phyloP scores from a whole-genome alignment of 2,797 vertebrate species.

The Trachurus trachurus region DNA sequence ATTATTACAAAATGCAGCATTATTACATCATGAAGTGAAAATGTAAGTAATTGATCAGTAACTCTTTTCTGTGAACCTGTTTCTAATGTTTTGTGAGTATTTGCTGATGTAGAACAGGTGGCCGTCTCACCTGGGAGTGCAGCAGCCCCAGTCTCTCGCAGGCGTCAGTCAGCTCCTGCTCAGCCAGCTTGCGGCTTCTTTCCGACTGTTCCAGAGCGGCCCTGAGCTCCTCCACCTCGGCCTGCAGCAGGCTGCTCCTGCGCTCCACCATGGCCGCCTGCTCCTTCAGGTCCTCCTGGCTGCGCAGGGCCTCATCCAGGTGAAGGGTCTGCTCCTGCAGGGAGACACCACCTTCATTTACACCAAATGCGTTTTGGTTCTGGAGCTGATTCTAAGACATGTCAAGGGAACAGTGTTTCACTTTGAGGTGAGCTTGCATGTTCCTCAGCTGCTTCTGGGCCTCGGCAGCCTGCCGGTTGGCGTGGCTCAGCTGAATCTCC shows the following conservation, averaged over 20 bases:
- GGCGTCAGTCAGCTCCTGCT: slow-evolving; percentile 88
- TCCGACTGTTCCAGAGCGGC: slow-evolving; percentile 89
- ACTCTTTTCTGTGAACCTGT: no score
- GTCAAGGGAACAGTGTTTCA: slow-evolving; percentile 33
- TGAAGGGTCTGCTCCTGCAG: slow-evolving; percentile 82
- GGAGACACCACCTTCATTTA: neutral
- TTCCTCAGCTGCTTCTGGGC: slow-evolving; percentile 89
- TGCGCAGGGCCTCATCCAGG: slow-evolving; percentile 85
- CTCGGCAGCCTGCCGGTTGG: slow-evolving; percentile 86
- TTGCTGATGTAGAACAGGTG: no score
- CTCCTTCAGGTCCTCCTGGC: slow-evolving; percentile 89
- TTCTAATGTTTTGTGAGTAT: no score
- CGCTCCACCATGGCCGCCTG: slow-evolving; percentile 87
- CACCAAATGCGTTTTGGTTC: neutral
- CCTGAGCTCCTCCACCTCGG: slow-evolving; percentile 89
- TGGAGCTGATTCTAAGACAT: neutral
- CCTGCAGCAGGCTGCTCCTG: slow-evolving; percentile 85
- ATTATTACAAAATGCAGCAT: no score
- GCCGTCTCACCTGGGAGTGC: slow-evolving; percentile 77
- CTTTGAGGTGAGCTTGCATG: slow-evolving; percentile 89
- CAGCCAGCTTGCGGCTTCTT: slow-evolving; percentile 83
- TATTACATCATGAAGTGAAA: no score
- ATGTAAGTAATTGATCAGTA: no score
- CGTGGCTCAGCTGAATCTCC: slow-evolving; percentile 89
- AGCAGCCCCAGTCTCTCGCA: slow-evolving; percentile 87